phyloP scores from a whole-genome alignment of 2,797 vertebrate genomes.

The Notamacropus eugenii region DNA sequence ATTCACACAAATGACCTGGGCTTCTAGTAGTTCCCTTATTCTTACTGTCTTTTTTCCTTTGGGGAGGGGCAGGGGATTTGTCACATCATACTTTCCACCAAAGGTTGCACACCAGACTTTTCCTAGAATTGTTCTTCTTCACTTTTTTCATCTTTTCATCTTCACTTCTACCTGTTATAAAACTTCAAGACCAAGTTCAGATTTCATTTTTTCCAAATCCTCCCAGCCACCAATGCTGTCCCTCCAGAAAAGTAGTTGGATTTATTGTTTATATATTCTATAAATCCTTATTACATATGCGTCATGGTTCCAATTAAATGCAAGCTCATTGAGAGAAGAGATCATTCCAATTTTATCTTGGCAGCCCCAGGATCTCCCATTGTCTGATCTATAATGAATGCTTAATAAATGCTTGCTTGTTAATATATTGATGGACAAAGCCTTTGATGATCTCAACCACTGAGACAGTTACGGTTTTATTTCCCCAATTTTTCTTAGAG shows the following conservation, averaged over 20 bases:
- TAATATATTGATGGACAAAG: background rate
- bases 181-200: background rate
- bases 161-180: background rate
- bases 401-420: background rate
- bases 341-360: background rate
- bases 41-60: background rate
- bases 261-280: background rate
- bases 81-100: background rate
- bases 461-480: background rate
- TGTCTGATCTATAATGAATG: background rate
- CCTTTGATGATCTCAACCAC: background rate
- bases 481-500: background rate
- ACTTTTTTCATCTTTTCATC: background rate
- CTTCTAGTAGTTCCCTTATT: background rate
- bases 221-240: background rate
- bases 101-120: background rate
- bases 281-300: background rate
- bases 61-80: background rate
- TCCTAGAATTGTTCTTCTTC: background rate
- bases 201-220: background rate
- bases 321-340: background rate
- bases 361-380: background rate
- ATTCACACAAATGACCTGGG: background rate
- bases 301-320: background rate
- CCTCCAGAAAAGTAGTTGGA: background rate